Conservation (phyloP, 1,140 invertebrate genomes). For the Apis cerana region DNA sequence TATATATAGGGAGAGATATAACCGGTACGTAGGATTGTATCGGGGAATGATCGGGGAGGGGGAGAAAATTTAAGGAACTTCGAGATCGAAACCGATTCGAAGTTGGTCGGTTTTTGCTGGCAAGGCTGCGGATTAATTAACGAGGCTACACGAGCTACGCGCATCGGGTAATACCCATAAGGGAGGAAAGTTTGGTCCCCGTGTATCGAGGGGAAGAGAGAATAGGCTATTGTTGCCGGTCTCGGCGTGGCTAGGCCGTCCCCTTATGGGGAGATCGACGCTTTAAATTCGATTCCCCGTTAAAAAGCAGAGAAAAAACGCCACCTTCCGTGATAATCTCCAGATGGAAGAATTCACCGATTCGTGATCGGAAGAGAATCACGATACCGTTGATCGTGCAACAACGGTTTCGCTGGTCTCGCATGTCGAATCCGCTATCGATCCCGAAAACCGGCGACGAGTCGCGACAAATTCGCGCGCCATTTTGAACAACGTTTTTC, state of each 20-base stretch:
- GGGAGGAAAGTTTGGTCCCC: conserved; percentile 31
- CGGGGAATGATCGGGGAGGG: too few species aligned
- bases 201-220: not conserved
- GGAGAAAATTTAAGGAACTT: too few species aligned
- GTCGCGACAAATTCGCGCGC: not conserved
- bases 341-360: not conserved
- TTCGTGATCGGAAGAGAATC: too few species aligned
- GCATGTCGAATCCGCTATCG: too few species aligned
- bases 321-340: not conserved
- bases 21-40: too few species aligned
- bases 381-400: too few species aligned
- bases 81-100: not conserved
- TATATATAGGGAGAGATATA: too few species aligned
- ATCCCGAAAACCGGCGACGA: too few species aligned
- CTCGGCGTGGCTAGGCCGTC: conserved; percentile 10
- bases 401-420: too few species aligned
- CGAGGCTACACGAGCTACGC: conserved; percentile 2
- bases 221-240: conserved; percentile 47
- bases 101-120: conserved; percentile 27
- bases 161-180: conserved; percentile 33
- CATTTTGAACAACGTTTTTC: not conserved
- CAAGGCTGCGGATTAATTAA: conserved; percentile 59
- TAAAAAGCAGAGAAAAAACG: conserved; percentile 11
- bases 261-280: conserved; percentile 39
- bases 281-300: conserved; percentile 40